phyloP scores from a whole-genome alignment of 1,140 invertebrate species.

The Papilio xuthus region DNA sequence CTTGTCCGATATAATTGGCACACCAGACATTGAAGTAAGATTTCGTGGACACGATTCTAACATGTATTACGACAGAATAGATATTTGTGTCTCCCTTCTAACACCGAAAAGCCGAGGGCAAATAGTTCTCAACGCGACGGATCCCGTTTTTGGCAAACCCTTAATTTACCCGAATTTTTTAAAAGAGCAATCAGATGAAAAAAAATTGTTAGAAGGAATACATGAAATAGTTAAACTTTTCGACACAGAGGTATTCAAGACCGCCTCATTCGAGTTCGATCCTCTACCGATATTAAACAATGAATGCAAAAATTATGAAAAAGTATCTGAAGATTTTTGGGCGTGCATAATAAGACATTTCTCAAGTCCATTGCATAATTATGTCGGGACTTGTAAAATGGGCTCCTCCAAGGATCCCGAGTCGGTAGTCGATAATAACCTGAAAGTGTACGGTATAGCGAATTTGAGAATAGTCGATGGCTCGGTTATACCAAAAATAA shows the following conservation, averaged over 20 bases:
- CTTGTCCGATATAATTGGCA: slow-evolving; percentile 81
- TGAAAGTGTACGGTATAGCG: slow-evolving; percentile 86
- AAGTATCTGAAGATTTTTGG: slow-evolving; percentile 87
- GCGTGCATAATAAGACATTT: slow-evolving; percentile 86
- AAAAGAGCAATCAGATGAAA: slow-evolving; percentile 87
- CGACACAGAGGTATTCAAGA: slow-evolving; percentile 80
- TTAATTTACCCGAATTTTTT: slow-evolving; percentile 92
- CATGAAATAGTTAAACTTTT: slow-evolving; percentile 80
- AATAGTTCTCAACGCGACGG: slow-evolving; percentile 84
- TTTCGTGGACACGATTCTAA: slow-evolving; percentile 83
- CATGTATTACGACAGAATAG: slow-evolving; percentile 83
- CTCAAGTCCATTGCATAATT: slow-evolving; percentile 86
- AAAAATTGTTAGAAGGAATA: slow-evolving; percentile 86
- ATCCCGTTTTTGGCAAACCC: slow-evolving; percentile 87
- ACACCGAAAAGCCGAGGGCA: slow-evolving; percentile 88
- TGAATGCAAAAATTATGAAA: slow-evolving; percentile 81
- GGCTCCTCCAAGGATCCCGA: slow-evolving; percentile 84
- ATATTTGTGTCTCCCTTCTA: slow-evolving; percentile 85
- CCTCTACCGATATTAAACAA: slow-evolving; percentile 73
- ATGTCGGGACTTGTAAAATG: slow-evolving; percentile 90
- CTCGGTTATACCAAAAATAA: slow-evolving; percentile 88
- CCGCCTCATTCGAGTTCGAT: slow-evolving; percentile 74
- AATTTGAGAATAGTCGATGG: slow-evolving; percentile 89
- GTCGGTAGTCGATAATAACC: slow-evolving; percentile 88
- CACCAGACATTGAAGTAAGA: slow-evolving; percentile 82